Evolutionary conservation across 2,888 invertebrate species (phyloP), one percentile per base, ranked within the genome.

Genomic region (Patella caerulea): DNA sequence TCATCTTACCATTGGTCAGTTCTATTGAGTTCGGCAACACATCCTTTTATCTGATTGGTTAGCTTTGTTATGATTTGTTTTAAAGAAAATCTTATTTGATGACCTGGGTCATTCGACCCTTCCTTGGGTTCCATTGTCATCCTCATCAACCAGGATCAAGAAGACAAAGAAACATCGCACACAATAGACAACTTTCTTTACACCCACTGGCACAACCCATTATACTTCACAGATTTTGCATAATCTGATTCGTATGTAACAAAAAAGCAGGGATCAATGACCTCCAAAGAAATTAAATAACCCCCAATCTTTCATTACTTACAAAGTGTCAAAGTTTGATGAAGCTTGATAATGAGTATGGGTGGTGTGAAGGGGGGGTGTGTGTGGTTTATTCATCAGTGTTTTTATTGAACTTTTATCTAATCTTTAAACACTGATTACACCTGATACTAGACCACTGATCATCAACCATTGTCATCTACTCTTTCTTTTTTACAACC

Each of bases 321-420:
- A 65, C 24, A 65, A 65, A 65, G 65, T 65, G 65, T 65, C 65
- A 65, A 65, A 65, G 65, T 65, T 65, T 65, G 65, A 65, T 65
- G 65, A 65, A 65, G 65, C 65, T 65, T 65, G 24, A 65, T 65
- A 65, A 65, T 65, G 65, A 65, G 65, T 65, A 65, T 19, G 65
- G 45, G 45, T 45, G 45, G 45, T 45, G 45, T 45, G 45, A 45
- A 34, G 34, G 34, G 45, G 45, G 45, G 65, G 65, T 12, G 65
- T 19, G 65, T 65, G 65, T 19, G 19, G 24, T 24, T 65, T 65
- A 24, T 65, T 65, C 65, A 65, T 65, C 65, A 65, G n/a, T 65
- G 65, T 65, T 65, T 65, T 65, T 65, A 65, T 65, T 65, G 65
- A 24, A 24, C 19, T 14, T 65, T 65, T 65, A 65, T 65, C 65